Percentiles rank a stretch among this genome's conserved stretches.
Evolutionary conservation across 2,113 vertebrate genomes (phyloP).

Genomic region (Nyctereutes procyonoides): DNA sequence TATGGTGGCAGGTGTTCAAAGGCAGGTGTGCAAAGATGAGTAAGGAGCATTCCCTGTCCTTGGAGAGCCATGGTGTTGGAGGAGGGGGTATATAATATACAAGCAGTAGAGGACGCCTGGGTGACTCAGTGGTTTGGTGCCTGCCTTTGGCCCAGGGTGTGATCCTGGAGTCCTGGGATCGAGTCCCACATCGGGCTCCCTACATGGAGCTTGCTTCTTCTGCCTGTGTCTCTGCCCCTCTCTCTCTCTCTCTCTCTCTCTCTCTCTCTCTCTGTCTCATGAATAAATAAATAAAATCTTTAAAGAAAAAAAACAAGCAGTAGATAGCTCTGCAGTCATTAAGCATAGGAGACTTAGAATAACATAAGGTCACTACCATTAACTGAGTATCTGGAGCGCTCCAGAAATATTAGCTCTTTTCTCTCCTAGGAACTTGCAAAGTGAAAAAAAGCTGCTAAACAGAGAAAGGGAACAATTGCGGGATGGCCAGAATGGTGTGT

Average conservation of each 20-base stretch:
- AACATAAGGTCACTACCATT: not conserved
- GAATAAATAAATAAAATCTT: no score
- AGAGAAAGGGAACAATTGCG: not conserved
- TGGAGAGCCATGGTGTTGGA: not conserved
- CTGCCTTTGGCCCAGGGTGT: no score
- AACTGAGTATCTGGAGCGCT: not conserved
- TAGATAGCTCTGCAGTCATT: not conserved
- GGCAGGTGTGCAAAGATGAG: not conserved
- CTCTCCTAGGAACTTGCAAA: not conserved
- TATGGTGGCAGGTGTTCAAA: not conserved
- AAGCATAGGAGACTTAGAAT: not conserved
- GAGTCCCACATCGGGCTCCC: no score
- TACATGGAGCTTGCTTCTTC: no score
- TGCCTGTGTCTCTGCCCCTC: no score
- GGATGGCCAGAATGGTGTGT: not conserved
- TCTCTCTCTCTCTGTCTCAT: no score
- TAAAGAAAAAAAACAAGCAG: not conserved
- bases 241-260: no score
- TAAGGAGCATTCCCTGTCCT: not conserved
- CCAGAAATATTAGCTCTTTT: not conserved
- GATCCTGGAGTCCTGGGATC: no score
- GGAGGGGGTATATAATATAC: not conserved
- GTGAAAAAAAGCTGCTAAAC: not conserved
- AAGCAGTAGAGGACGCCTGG: not conserved
- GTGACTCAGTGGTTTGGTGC: no score